Evolutionary conservation across 2,113 vertebrate genomes (phyloP), one percentile per base, ranked within the genome.

Genomic region (Crotalus tigris): DNA sequence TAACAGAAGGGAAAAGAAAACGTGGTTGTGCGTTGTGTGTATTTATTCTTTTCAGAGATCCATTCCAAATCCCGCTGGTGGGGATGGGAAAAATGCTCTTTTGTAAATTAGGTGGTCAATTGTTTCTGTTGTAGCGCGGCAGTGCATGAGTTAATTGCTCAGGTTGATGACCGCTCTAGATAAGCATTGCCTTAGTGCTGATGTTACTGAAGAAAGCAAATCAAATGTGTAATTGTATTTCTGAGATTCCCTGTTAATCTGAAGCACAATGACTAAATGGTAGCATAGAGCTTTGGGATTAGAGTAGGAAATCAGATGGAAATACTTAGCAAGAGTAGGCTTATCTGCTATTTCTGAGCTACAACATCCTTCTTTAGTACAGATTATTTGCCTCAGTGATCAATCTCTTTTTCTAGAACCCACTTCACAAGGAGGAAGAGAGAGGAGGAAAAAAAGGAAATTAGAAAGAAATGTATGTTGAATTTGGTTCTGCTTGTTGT

Each of bases 191-290:
- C 93, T 94, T 95, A 87, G 89, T 94, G 64, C 55, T 92, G 95
- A 96, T 92, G 95, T 91, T 92, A 59, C 33, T 94, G 92, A 95
- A 95, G 95, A 93, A 93, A 57, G 13, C 33, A 89, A 64, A 90
- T 94, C 91, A 95, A 54, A 95, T 95, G 91, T 61, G 87, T 95
- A 53, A 51, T 95, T 95, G 94, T 0, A 12, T 94, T 91, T 95
- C 96, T 96, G 92, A 95, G 93, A 96, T 96, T 94, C 93, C 96
- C 96, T 95, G 92, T 90, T 96, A 93, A 89, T 94, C 89, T 91
- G 91, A 92, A 93, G 92, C 54, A 39, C 89, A 92, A 93, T 96
- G 96, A 96, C 94, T 95, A 93, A 49, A 95, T 54, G 58, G 23
- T 90, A 89, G 12, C 57, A 75, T 94, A 90, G 39, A 88, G 39